phyloP scores from a whole-genome alignment of 23 tunicate species.

The Botrylloides violaceus region DNA sequence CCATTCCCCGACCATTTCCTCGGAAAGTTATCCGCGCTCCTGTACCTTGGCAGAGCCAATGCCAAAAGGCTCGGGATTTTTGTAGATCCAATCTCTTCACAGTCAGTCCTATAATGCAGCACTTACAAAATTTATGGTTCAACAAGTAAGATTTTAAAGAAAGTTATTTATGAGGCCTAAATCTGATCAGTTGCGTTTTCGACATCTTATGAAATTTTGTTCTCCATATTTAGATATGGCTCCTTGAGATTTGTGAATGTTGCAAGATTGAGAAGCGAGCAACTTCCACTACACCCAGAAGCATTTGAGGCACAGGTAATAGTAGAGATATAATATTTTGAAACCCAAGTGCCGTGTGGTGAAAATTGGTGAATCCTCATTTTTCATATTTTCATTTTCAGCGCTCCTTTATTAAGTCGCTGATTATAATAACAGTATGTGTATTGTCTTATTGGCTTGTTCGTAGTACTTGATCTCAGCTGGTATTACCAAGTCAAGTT shows the following conservation, averaged over 20 bases:
- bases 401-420: too few species aligned
- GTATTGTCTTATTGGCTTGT: too few species aligned
- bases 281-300: conserved; percentile 68
- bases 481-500: too few species aligned
- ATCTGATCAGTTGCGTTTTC: too few species aligned
- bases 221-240: conserved; percentile 47
- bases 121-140: conserved; percentile 79
- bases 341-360: too few species aligned
- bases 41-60: conserved; percentile 77
- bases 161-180: too few species aligned
- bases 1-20: conserved; percentile 54
- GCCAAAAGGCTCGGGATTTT: conserved; percentile 41
- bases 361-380: too few species aligned
- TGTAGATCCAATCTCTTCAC: conserved; percentile 79
- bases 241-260: conserved; percentile 49
- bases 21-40: conserved; percentile 75
- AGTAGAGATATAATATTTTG: too few species aligned
- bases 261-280: conserved; percentile 26
- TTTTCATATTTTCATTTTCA: too few species aligned
- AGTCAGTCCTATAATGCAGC: conserved; percentile 57
- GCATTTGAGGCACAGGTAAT: conserved; percentile 74
- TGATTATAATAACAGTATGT: too few species aligned
- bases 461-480: too few species aligned
- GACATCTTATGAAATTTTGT: too few species aligned
- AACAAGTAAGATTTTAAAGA: conserved; percentile 56